These are phyloP conservation scores for Limonius californicus DNA, from an alignment of 1,140 invertebrate genomes.

Conservation along the genomic window DNA sequence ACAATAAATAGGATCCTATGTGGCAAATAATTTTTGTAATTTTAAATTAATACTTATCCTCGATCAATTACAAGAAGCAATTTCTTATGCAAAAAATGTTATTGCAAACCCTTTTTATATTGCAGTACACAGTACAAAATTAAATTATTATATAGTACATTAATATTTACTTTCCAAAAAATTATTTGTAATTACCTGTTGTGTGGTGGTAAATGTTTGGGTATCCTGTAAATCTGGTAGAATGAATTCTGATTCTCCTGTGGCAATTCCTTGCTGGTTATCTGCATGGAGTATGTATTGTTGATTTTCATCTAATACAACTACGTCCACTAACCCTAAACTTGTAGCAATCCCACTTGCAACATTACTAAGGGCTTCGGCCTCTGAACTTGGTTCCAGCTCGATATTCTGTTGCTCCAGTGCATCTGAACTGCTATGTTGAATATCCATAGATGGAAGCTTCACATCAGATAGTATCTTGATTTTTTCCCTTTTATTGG, in stretches of 20 bases:
- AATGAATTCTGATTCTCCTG: constrained; percentile 40
- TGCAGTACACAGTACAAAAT: too few species aligned
- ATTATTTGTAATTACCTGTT: constrained; percentile 20
- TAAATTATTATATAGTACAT: too few species aligned
- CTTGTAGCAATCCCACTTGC: constrained; percentile 56
- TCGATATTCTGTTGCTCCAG: constrained; percentile 21
- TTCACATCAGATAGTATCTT: constrained; percentile 42
- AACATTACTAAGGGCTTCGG: constrained; percentile 55
- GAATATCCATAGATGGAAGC: constrained; percentile 20
- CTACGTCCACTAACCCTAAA: constrained; percentile 54
- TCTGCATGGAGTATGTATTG: constrained; percentile 49
- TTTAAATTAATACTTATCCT: too few species aligned
- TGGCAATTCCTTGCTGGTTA: constrained; percentile 28
- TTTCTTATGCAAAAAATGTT: too few species aligned
- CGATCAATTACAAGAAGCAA: too few species aligned
- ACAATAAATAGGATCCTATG: too few species aligned
- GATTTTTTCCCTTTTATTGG: constrained; percentile 26
- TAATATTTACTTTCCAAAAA: too few species aligned
- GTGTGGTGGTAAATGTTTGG: constrained; percentile 9
- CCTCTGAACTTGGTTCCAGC: constrained; percentile 51
- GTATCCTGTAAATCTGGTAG: constrained; percentile 33
- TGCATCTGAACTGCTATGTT: neutral
- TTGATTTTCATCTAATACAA: constrained; percentile 54
- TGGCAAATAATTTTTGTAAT: too few species aligned
- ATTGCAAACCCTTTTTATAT: too few species aligned